Base-by-base conservation (phyloP, 2,888 invertebrate genomes). In the Hirudinaria manillensis region DNA sequence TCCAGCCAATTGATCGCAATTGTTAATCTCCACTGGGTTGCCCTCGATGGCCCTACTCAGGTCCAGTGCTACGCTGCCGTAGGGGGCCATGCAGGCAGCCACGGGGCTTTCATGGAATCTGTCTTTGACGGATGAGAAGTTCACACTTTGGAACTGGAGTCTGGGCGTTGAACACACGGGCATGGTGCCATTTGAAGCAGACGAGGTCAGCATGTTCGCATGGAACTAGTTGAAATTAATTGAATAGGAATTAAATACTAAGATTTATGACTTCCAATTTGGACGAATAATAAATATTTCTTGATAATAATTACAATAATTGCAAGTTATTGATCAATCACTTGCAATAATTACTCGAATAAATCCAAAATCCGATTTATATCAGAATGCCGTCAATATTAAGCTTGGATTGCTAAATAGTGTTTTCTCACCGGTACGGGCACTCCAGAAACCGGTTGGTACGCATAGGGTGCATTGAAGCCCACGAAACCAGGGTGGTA, bases 51-150 rank as follows among this genome's bases (percentile, higher is more conserved):
- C 91, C 81, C 93, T 93, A 82, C 87, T 93, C 85, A 93, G 93
- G 88, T 94, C 89, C 86, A 94, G 93, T 83, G 94, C 94, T 87
- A 93, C 93, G 83, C 93, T 93, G 88, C 93, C 83, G 80, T 83
- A 77, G 76, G 84, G 89, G 87, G 93, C 93, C 88, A 93, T 93
- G 82, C 81, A 92, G 91, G 86, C 92, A 91, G 90, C 89, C 83
- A 90, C 89, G 85, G 90, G 89, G 81, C 89, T 81, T 90, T 90
- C 80, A 56, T 34, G 53, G 3, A 61, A 27, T 10, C 61, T 61
- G 61, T 10, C 61, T 6, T 4, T 29, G 29, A 3, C 10, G 61
- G 61, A 61, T 13, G 24, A 1, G 4, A 61, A 2, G 7, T 61
- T n/a, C 2, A 16, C 29, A 61, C n/a, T 13, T 19, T 68, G 68